Evolutionary conservation across 2,888 invertebrate species (phyloP).

Genomic region (Pardosa pseudoannulata): DNA sequence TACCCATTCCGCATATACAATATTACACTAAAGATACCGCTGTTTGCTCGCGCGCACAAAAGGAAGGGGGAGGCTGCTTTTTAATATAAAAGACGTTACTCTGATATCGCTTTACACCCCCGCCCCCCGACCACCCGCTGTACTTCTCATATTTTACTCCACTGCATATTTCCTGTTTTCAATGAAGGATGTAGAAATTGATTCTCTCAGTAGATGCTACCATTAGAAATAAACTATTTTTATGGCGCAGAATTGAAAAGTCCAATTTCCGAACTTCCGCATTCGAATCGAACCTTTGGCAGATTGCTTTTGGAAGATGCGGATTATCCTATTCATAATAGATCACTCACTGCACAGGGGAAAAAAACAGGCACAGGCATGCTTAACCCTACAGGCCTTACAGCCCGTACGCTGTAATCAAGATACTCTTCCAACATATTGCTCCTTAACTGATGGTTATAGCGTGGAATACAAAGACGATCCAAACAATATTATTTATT

Average conservation of each 20-base stretch:
- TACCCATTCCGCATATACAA: constrained; percentile 71
- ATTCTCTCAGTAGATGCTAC: constrained; percentile 55
- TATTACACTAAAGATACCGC: constrained; percentile 67
- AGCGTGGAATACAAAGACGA: too few species aligned
- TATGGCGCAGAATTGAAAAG: constrained; percentile 60
- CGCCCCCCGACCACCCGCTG: neutral
- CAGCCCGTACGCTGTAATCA: constrained; percentile 15
- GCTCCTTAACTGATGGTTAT: neutral
- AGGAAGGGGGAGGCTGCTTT: constrained; percentile 50
- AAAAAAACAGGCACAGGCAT: neutral
- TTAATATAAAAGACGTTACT: constrained; percentile 70
- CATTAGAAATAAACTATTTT: constrained; percentile 70
- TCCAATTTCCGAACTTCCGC: constrained; percentile 54
- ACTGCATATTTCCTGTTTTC: constrained; percentile 50
- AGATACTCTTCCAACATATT: neutral
- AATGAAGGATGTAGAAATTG: constrained; percentile 65
- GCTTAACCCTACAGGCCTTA: constrained; percentile 5
- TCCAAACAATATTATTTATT: too few species aligned
- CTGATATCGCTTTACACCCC: constrained; percentile 53
- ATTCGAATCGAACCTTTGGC: constrained; percentile 41
- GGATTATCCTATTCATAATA: constrained; percentile 65
- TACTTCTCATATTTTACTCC: constrained; percentile 39
- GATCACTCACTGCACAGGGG: neutral
- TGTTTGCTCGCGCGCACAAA: constrained; percentile 61
- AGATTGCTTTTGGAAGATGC: constrained; percentile 57